These are phyloP conservation scores for Smutsia temminckii DNA, from an alignment of 2,797 vertebrate species.

Conservation along the genomic window DNA sequence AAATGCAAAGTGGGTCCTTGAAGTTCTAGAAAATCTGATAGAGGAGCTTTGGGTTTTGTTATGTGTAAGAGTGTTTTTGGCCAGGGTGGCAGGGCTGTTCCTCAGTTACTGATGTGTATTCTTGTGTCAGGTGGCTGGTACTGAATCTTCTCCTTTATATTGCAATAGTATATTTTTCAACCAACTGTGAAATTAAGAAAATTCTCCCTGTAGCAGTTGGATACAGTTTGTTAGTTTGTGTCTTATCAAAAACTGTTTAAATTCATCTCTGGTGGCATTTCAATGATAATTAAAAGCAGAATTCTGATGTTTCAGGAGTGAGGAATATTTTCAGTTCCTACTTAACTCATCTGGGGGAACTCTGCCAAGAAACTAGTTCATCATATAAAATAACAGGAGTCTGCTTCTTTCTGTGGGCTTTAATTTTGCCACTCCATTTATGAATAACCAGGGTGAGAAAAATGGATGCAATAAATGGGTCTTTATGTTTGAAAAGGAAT, in stretches of 20 bases:
- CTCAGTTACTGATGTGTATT: not conserved
- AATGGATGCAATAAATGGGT: not conserved
- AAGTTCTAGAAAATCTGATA: not conserved
- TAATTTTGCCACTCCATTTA: slow-evolving; percentile 44
- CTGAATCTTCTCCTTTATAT: not conserved
- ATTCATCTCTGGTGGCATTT: slow-evolving; percentile 68
- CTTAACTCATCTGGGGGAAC: not conserved
- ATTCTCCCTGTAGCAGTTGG: slow-evolving; percentile 69
- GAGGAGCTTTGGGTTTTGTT: not conserved
- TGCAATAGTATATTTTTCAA: slow-evolving; percentile 52
- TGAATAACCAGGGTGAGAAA: not conserved
- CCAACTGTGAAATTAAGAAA: slow-evolving; percentile 79
- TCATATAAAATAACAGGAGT: not conserved
- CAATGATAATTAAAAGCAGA: slow-evolving; percentile 65
- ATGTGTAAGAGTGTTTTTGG: not conserved
- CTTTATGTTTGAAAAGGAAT: not conserved
- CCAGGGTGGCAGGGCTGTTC: not conserved
- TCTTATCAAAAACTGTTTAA: slow-evolving; percentile 70
- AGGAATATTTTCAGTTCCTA: slow-evolving; percentile 51
- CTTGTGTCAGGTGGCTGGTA: not conserved
- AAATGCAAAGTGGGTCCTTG: not conserved
- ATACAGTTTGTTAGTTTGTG: slow-evolving; percentile 73
- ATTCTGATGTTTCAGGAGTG: slow-evolving; percentile 65
- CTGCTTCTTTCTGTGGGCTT: not conserved
- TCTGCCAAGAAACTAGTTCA: not conserved